Conservation (phyloP, 2,797 vertebrate genomes). For the Cossypha dichroa region DNA sequence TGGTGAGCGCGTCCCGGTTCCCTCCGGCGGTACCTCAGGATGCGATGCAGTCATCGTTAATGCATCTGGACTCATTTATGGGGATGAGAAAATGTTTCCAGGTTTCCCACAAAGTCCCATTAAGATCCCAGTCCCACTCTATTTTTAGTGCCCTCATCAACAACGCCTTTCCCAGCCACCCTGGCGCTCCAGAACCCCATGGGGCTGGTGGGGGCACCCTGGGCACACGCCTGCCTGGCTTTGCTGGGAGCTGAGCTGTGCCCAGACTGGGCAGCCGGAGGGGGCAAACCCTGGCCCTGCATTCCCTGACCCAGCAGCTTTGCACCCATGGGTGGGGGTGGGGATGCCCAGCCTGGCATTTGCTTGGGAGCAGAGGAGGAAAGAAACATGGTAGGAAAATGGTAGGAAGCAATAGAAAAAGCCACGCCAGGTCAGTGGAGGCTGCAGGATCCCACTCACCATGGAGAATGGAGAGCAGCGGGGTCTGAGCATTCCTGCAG, state of each 20-base stretch:
- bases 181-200: background rate
- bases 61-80: slow-evolving; percentile 67
- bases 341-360: background rate
- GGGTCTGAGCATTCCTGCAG: background rate
- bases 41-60: slow-evolving; percentile 63
- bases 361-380: background rate
- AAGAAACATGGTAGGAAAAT: too few relatives aligned
- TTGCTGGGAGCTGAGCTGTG: background rate
- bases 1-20: slow-evolving; percentile 10
- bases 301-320: background rate
- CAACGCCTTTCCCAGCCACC: slow-evolving; percentile 30
- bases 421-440: rapidly evolving
- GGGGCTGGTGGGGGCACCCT: background rate
- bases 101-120: slow-evolving; percentile 73
- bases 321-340: background rate
- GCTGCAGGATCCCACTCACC: background rate
- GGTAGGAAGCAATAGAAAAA: background rate
- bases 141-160: slow-evolving; percentile 65
- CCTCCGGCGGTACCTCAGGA: slow-evolving; percentile 62
- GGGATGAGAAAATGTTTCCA: slow-evolving; percentile 72
- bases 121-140: slow-evolving; percentile 61
- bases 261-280: rapidly evolving
- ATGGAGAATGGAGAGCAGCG: rapidly evolving
- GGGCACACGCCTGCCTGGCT: background rate
- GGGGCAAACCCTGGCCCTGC: background rate